Evolutionary conservation across 2,797 vertebrate species (phyloP), one percentile per base, ranked within the genome.

Genomic region (Alosa sapidissima): DNA sequence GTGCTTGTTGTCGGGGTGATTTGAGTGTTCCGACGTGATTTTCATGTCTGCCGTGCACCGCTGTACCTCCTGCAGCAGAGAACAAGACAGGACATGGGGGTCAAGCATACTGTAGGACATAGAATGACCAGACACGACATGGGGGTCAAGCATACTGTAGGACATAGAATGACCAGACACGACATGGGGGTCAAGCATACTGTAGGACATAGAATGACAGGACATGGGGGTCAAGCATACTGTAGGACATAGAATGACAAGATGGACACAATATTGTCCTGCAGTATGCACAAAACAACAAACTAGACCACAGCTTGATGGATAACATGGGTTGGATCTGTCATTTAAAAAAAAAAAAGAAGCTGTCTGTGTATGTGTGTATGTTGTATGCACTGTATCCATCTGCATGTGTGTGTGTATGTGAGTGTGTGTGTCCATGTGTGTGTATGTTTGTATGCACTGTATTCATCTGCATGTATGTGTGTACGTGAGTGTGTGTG

Each of bases 1-100:
- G 96, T 97, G 96, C 96, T 97, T 97, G 95, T 97, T 97, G 90
- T 97, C 97, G 0, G 96, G 97, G 84, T 97, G 97, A 91, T 97
- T 97, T 93, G 97, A 97, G 92, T 97, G 97, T 90, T 97, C 97
- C 13, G 96, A 96, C 8, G 96, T 97, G 93, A 97, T 97, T 93
- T 96, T 97, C 96, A 97, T 96, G 90, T 97, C 97, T 0, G 95
- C 94, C 0, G 96, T 97, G 89, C 96, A 97, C 81, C 96, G 96
- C 88, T 97, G 97, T 83, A 97, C 96, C 92, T 97, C 97, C 97
- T 97, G 85, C 75, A 51, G 16, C 10, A 55, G 16, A 55, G 16
- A 52, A 75, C 33, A 41, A 75, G 68, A 72, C 28, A 36, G 33
- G 68, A 45, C 13, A 1, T 41, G 16, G 36, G 7, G 19, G 41